Evolutionary conservation across 1,140 invertebrate species (phyloP), one percentile per base, ranked within the genome.

Genomic region (Brachionus calyciflorus): DNA sequence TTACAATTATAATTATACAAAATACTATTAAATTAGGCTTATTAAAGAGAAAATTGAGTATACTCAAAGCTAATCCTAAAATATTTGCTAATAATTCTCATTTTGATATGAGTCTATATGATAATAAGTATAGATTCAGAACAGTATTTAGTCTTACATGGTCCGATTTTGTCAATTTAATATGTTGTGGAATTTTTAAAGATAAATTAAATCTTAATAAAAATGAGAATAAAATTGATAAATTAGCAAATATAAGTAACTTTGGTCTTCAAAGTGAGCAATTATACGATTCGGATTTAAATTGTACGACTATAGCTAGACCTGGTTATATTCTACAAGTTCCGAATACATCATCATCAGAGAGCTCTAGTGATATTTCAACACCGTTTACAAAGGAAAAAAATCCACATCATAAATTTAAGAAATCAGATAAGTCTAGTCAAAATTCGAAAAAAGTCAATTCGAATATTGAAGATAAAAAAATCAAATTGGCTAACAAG

Each of bases 321-420:
- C 69, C 69, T 33, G 69, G 69, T 10, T 73, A 73, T 55, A 73
- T 73, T 9, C 19, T 73, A 19, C 69, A 73, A 51, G 69, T 73
- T 19, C 69, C 69, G 5, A 49, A 73, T 55, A 26, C 46, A 2
- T 40, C 69, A 17, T 40, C 46, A 24, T 73, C 69, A 14, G 30
- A 37, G 1, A 51, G 30, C 10, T 73, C 69, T 26, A 73, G 28
- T 51, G 30, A 60, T 17, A 60, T 60, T 33, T 60, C 37, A 49
- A 73, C 46, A 12, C 46, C 69, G n/a, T 73, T 41, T 73, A 41
- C 37, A 33, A 55, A 73, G 26, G 60, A 65, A 30, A 60, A 60
- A 60, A 60, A 19, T 60, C 55, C 55, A 17, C 55, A 60, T 28
- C 26, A 60, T 41, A 60, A 60, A 37, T 60, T 19, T 33, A 60